These are phyloP conservation scores for Cyclophora punctaria DNA, from an alignment of 2,888 invertebrate species.

Conservation along the genomic window DNA sequence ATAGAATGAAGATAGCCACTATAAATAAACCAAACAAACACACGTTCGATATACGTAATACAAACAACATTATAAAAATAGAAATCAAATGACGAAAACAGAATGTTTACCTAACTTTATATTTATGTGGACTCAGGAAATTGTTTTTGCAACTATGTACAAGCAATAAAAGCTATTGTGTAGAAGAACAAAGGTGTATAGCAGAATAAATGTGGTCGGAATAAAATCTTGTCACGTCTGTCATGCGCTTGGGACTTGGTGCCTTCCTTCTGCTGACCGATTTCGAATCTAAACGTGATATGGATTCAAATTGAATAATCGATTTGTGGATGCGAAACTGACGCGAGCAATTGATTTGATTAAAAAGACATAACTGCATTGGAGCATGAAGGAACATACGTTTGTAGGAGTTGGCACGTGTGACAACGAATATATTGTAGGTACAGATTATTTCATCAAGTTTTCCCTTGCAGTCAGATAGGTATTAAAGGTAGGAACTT, in stretches of 20 bases:
- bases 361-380: neutral
- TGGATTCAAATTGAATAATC: conserved; percentile 58
- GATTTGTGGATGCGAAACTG: conserved; percentile 37
- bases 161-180: conserved; percentile 21
- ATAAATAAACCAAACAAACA: no score
- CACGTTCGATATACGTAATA: no score
- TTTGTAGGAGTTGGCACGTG: no score
- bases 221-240: conserved; percentile 52
- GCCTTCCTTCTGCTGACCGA: conserved; percentile 46
- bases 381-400: no score
- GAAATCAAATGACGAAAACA: conserved; percentile 13
- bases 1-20: no score
- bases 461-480: no score
- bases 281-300: conserved; percentile 52
- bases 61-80: conserved; percentile 12
- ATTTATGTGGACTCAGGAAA: conserved; percentile 1
- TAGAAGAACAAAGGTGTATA: conserved; percentile 28
- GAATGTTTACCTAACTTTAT: no score
- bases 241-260: conserved; percentile 33
- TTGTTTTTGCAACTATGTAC: conserved; percentile 16
- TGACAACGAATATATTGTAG: no score
- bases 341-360: no score
- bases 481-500: no score
- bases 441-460: no score
- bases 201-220: conserved; percentile 8